Conservation (phyloP, 1,140 invertebrate genomes). For the Trypoxylus dichotomus region DNA sequence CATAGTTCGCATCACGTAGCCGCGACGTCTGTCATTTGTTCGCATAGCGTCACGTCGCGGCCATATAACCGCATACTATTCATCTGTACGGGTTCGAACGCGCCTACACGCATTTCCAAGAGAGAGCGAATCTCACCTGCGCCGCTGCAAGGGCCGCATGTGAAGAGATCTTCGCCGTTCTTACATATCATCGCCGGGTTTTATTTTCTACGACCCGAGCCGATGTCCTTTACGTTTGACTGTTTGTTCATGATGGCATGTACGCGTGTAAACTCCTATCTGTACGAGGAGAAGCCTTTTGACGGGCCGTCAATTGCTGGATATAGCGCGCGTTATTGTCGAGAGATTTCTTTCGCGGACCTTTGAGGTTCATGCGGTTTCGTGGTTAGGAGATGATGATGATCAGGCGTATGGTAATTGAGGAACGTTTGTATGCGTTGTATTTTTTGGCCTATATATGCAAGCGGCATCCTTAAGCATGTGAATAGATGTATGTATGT, state of each 20-base stretch:
- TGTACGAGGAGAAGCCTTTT: neutral
- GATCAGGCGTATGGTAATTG: neutral
- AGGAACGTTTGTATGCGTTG: neutral
- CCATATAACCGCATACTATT: conserved; percentile 40
- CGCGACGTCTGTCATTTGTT: conserved; percentile 45
- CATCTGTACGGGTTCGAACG: neutral
- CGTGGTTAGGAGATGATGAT: neutral
- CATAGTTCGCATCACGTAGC: conserved; percentile 47
- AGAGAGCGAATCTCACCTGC: neutral
- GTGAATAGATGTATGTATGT: too few relatives aligned
- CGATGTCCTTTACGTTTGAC: neutral
- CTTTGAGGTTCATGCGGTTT: neutral
- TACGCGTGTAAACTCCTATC: neutral
- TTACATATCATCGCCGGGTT: neutral
- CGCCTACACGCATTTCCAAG: neutral
- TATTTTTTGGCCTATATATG: neutral
- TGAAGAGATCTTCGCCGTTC: neutral
- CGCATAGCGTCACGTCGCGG: conserved; percentile 44
- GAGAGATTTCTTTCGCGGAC: neutral
- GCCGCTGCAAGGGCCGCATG: neutral
- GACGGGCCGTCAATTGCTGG: neutral
- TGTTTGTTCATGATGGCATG: neutral
- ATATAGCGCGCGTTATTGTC: neutral
- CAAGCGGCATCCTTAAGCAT: neutral
- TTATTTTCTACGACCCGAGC: neutral